Conservation (phyloP, 2,113 vertebrate species). For the Thomomys bottae region DNA sequence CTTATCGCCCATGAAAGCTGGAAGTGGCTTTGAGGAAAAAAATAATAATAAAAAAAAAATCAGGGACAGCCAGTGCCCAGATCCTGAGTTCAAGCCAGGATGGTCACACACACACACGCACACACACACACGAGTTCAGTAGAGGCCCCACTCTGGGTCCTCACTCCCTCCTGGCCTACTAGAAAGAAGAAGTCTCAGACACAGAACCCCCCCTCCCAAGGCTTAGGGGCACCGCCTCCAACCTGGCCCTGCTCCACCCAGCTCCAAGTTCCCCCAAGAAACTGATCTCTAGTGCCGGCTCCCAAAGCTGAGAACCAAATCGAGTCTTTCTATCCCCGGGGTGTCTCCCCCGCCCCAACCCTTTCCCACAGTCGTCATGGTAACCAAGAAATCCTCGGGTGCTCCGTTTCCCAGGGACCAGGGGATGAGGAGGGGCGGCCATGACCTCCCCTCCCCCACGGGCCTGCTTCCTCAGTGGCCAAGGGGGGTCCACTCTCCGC, state of each 20-base stretch:
- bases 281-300: not conserved
- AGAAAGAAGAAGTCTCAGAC: too few species aligned
- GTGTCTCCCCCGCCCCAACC: not conserved
- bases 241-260: too few species aligned
- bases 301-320: conserved; percentile 28
- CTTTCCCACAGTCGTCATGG: conserved; percentile 62
- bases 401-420: conserved; percentile 58
- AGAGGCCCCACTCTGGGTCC: too few species aligned
- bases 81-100: not conserved
- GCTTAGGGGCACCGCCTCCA: too few species aligned
- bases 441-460: not conserved
- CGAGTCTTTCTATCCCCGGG: conserved; percentile 29
- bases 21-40: too few species aligned
- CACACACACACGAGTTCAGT: not conserved
- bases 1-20: too few species aligned
- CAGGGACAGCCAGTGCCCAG: not conserved
- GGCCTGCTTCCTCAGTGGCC: not conserved
- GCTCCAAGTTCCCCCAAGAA: too few species aligned
- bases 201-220: too few species aligned
- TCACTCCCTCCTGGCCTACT: too few species aligned
- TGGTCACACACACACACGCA: too few species aligned
- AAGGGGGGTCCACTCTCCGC: too few species aligned
- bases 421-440: not conserved
- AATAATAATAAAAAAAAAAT: too few species aligned
- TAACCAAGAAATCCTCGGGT: conserved; percentile 43